These are phyloP conservation scores for Osmerus eperlanus DNA, from an alignment of 2,113 vertebrate species.

Conservation along the genomic window DNA sequence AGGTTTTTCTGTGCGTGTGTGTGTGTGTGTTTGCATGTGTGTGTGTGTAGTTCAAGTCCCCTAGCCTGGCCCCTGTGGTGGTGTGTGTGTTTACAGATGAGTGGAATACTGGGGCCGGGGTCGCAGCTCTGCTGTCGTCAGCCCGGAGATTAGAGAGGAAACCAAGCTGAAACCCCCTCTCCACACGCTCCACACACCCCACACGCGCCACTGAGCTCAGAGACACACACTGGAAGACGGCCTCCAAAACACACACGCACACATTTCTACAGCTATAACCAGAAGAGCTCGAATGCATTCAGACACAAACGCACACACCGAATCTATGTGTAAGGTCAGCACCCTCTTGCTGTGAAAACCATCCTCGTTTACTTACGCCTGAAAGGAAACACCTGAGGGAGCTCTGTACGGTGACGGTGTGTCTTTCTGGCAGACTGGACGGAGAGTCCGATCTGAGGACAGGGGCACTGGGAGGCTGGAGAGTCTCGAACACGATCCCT, in stretches of 20 bases:
- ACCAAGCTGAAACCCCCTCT: constrained; percentile 5
- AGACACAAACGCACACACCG: not conserved
- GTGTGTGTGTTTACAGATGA: not conserved
- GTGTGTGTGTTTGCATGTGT: not conserved
- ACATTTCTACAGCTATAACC: not conserved
- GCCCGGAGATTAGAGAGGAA: constrained; percentile 1
- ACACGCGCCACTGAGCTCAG: not conserved
- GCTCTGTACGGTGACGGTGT: not conserved
- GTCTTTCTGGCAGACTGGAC: not conserved
- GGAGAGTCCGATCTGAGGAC: not conserved
- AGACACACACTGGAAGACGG: not conserved
- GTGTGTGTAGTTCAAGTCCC: not conserved
- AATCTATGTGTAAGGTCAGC: not conserved
- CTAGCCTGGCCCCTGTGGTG: not conserved
- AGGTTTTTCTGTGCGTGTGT: not conserved
- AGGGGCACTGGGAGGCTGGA: constrained; percentile 3
- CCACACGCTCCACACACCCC: too few species aligned
- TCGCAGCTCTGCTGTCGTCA: not conserved
- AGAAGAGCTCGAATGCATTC: not conserved
- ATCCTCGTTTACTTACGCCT: not conserved
- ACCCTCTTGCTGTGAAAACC: not conserved
- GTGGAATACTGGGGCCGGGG: not conserved
- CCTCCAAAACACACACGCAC: not conserved
- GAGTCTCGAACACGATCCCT: constrained; percentile 36
- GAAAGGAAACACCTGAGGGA: not conserved